Base-by-base conservation (phyloP, 2,113 vertebrate genomes). In the Nansenia antarctica region DNA sequence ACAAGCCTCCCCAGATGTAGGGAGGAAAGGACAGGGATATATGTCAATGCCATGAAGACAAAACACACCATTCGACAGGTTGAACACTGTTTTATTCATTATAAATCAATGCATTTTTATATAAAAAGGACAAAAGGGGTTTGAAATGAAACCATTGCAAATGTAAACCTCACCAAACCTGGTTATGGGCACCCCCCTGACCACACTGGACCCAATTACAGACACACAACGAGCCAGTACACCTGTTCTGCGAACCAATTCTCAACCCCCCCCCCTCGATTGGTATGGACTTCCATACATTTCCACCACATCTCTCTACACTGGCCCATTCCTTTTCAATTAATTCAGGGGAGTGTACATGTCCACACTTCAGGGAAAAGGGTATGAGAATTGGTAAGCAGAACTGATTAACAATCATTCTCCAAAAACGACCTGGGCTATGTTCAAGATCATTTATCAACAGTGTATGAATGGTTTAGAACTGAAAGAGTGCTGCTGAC, bases 51-150 rank as follows among this genome's bases (percentile, higher is more conserved):
- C n/a, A n/a, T n/a, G n/a, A n/a, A n/a, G n/a, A n/a, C n/a, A n/a
- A n/a, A n/a, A n/a, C n/a, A n/a, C n/a, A n/a, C n/a, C n/a, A n/a
- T n/a, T n/a, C n/a, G n/a, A n/a, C 86, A 87, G 86, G 80, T 82
- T 84, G 76, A 92, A 91, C 88, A 91, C 90, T 77, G 86, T 89
- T 90, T 92, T 92, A 92, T 93, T 91, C 70, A 83, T 90, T 92
- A 91, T 88, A 93, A 93, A 93, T 84, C 86, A 91, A 86, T 86
- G 91, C 89, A 90, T 89, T 88, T n/a, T 91, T 83, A 89, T 91
- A 89, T 91, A 91, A 86, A 88, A 84, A 81, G 74, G 82, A 77
- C 55, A 85, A 79, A n/a, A 74, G 31, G 75, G 70, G 77, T 84
- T 83, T 83, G 84, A 91, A 90, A 89, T 85, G 74, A 91, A 91